Base-by-base conservation (phyloP, 2,113 vertebrate genomes). In the Indri indri region DNA sequence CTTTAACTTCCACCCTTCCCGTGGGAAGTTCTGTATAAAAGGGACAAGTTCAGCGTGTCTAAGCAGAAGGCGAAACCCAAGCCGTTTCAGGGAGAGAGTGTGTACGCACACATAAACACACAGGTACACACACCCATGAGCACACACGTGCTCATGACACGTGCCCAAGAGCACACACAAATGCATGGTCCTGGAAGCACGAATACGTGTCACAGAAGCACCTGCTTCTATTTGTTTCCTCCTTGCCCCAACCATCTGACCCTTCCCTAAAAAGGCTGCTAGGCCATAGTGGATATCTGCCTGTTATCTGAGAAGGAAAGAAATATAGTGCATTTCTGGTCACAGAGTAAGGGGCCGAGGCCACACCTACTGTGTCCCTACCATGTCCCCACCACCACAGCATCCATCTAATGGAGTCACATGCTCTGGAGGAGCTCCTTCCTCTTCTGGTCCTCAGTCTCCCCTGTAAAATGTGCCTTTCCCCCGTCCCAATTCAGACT, bases 121-220 rank as follows among this genome's bases (percentile, higher is more conserved):
- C 9, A 30, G 22, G 54, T 4, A 9, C 5, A 47, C 42, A 37
- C 18, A 65, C 30, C 18, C 13, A 2, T 18, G 32, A 22, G 20
- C 68, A 9, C 3, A 2, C 52, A 23, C 4, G 3, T 13, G 37
- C 8, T 52, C 59, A 3, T 70, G n/a, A 40, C 63, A 4, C 2
- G 2, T 70, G 16, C 18, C 81, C 20, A 8, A 30, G 63, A 47
- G 3, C 9, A 37, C 54, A 61, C 8, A 17, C 12, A 59, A 3
- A 20, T 12, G 32, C 30, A 3, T 0, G 12, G 16, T 17, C 40
- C 5, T 23, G 37, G 42, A 68, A 32, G 52, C 4, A 13, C 9
- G 34, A 5, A 16, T 11, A 40, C 32, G 6, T 1, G 8, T 8
- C 34, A 4, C 30, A 37, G 40, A 66, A n/a, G 50, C 0, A 0